Conservation (phyloP, 2,888 invertebrate species). For the Oscheius sp. region DNA sequence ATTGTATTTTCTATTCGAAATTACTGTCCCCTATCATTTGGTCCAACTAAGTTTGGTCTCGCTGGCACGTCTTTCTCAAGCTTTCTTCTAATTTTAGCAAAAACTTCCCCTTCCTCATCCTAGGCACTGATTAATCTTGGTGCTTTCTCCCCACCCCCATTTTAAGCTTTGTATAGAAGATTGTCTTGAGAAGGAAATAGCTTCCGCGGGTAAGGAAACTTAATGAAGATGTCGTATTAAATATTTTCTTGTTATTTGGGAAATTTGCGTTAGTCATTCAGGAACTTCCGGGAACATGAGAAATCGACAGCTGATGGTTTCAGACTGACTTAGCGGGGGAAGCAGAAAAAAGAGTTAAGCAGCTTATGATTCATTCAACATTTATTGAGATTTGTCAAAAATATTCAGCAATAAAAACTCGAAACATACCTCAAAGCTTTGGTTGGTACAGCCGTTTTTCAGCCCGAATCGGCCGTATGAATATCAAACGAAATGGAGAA, state of each 20-base stretch:
- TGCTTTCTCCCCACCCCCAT: conserved; percentile 6
- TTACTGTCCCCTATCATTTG: neutral
- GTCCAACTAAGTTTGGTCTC: neutral
- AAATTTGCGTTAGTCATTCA: too few relatives aligned
- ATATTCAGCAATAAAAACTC: too few relatives aligned
- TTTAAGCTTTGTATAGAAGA: conserved; percentile 5
- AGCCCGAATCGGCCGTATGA: neutral
- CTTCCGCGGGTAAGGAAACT: conserved; percentile 57
- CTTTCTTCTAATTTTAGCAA: conserved; percentile 24
- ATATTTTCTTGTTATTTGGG: conserved; percentile 6
- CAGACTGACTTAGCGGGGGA: too few relatives aligned
- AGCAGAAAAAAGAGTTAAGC: too few relatives aligned
- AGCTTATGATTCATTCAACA: too few relatives aligned
- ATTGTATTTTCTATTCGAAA: conserved; percentile 30
- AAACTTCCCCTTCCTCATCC: conserved; percentile 7
- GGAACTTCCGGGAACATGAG: too few relatives aligned
- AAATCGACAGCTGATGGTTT: too few relatives aligned
- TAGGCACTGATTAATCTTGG: conserved; percentile 14
- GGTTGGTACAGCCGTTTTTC: too few relatives aligned
- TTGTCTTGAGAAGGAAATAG: conserved; percentile 45
- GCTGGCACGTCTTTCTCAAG: conserved; percentile 49
- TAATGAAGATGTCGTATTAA: conserved; percentile 44
- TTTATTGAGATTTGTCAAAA: too few relatives aligned
- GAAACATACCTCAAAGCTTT: too few relatives aligned
- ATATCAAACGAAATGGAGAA: neutral